These are phyloP conservation scores for Azemiops feae DNA, from an alignment of 2,113 vertebrate species.

Conservation along the genomic window DNA sequence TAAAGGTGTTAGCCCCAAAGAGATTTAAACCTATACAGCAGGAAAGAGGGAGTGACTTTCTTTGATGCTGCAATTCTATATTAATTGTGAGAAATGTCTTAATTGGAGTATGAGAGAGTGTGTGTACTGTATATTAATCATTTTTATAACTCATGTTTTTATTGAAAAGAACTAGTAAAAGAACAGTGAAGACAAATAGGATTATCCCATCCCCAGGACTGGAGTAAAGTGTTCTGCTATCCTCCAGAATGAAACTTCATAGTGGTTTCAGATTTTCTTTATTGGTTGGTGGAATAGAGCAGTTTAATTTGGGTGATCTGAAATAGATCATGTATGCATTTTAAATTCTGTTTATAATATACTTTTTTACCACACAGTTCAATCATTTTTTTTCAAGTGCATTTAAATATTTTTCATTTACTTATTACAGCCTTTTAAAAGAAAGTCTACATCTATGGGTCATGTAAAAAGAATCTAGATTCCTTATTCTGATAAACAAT, in stretches of 20 bases:
- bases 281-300: not conserved
- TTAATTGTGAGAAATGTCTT: constrained; percentile 4
- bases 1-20: not conserved
- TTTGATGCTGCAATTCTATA: not conserved
- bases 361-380: not conserved
- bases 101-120: not conserved
- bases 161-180: not conserved
- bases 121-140: not conserved
- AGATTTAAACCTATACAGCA: not conserved
- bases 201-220: not conserved
- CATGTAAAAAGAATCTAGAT: not conserved
- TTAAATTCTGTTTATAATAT: not conserved
- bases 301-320: not conserved
- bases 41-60: not conserved
- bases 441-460: not conserved
- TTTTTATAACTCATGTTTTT: not conserved
- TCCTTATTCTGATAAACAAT: not conserved
- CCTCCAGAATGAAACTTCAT: not conserved
- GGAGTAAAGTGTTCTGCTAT: not conserved
- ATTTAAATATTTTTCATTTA: not conserved
- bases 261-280: not conserved
- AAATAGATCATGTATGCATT: not conserved
- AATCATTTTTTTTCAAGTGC: not conserved
- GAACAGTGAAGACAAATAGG: not conserved
- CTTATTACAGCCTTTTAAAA: not conserved